phyloP scores from a whole-genome alignment of 1,140 invertebrate species.

The Calephelis virginiensis region DNA sequence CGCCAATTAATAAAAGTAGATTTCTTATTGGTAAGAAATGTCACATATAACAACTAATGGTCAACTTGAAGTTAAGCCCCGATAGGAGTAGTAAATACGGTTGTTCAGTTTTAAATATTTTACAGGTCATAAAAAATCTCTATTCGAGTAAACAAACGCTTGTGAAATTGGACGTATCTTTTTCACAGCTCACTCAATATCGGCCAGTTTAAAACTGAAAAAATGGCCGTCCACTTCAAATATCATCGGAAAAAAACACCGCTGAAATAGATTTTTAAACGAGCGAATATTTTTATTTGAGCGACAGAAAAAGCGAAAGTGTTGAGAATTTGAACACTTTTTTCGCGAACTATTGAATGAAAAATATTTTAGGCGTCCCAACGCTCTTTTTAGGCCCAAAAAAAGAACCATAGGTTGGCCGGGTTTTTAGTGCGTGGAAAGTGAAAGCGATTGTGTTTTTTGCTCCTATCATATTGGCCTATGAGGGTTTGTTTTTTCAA shows the following conservation, averaged over 20 bases:
- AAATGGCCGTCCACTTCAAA: conserved; percentile 16
- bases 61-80: too few relatives aligned
- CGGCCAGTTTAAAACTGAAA: conserved; percentile 10
- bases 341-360: conserved; percentile 52
- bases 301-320: conserved; percentile 53
- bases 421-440: conserved; percentile 38
- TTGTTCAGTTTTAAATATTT: not conserved
- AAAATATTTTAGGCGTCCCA: conserved; percentile 49
- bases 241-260: conserved; percentile 35
- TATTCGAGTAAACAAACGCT: not conserved
- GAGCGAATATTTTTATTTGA: conserved; percentile 51
- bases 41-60: too few relatives aligned
- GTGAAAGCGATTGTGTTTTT: conserved; percentile 36
- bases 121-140: not conserved
- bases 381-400: conserved; percentile 46
- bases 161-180: not conserved
- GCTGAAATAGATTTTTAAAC: conserved; percentile 46
- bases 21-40: too few relatives aligned
- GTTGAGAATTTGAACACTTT: conserved; percentile 52
- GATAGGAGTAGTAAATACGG: too few relatives aligned
- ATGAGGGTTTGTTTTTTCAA: conserved; percentile 7
- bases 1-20: too few relatives aligned
- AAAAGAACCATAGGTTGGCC: conserved; percentile 39
- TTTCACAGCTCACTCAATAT: conserved; percentile 15
- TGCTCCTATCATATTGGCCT: conserved; percentile 18